Conservation (phyloP, 1,140 invertebrate genomes). For the Hirudo medicinalis region DNA sequence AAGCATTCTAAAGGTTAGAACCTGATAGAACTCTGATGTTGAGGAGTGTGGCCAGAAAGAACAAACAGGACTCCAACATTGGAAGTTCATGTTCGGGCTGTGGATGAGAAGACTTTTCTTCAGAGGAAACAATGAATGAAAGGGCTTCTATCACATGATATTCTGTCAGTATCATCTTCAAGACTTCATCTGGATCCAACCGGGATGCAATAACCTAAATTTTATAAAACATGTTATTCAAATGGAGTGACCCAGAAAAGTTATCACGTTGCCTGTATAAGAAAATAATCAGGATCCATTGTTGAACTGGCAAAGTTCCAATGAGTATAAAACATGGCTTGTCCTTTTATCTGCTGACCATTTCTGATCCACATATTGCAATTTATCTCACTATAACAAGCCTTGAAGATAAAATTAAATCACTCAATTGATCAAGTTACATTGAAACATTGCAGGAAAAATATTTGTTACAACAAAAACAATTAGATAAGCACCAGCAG, state of each 20-base stretch:
- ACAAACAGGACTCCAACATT: conserved; percentile 82
- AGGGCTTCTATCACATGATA: conserved; percentile 56
- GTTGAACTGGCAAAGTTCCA: conserved; percentile 96
- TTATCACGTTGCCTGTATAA: conserved; percentile 42
- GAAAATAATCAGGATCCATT: conserved; percentile 88
- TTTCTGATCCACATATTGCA: conserved; percentile 88
- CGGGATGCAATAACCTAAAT: conserved; percentile 67
- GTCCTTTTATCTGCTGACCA: conserved; percentile 89
- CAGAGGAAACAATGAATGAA: conserved; percentile 54
- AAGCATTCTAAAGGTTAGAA: background rate
- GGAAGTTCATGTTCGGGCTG: conserved; percentile 48
- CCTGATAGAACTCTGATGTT: conserved; percentile 63
- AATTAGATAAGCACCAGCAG: conserved; percentile 60
- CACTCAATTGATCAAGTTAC: conserved; percentile 6
- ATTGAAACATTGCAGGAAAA: conserved; percentile 16
- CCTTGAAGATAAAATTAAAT: conserved; percentile 45
- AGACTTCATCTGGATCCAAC: conserved; percentile 67
- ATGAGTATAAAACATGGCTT: conserved; percentile 96
- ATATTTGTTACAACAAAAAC: conserved; percentile 20
- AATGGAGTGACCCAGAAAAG: background rate
- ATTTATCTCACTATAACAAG: conserved; percentile 83
- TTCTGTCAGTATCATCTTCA: conserved; percentile 66
- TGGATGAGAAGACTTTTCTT: background rate
- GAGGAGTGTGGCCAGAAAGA: conserved; percentile 76
- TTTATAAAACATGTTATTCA: background rate